Percentiles rank a stretch among this genome's conserved stretches.
These are phyloP conservation scores for Drosophila parthenogenetica DNA, from an alignment of 2,888 invertebrate genomes.

Conservation along the genomic window DNA sequence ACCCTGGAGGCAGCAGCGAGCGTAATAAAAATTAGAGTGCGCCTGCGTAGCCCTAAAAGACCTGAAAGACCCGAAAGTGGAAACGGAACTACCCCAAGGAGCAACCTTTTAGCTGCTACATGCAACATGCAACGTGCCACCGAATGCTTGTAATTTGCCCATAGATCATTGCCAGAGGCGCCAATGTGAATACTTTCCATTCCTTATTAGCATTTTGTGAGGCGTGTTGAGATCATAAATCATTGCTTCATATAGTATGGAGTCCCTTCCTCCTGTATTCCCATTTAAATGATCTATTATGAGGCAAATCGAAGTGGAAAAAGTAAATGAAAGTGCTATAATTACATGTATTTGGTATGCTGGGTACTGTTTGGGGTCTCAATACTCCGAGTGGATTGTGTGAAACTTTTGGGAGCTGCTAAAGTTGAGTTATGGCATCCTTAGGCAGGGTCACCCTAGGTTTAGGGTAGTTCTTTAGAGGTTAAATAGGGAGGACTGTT, in stretches of 20 bases:
- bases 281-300: slow-evolving; percentile 57
- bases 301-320: slow-evolving; percentile 25
- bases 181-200: neutral
- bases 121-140: slow-evolving; percentile 5
- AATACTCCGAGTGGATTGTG: slow-evolving; percentile 18
- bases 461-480: neutral
- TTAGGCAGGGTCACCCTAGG: slow-evolving; percentile 5
- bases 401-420: neutral
- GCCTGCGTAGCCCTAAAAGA: slow-evolving; percentile 48
- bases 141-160: slow-evolving; percentile 37
- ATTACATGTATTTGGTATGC: slow-evolving; percentile 14
- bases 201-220: neutral
- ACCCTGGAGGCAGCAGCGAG: slow-evolving; percentile 26
- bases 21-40: slow-evolving; percentile 78
- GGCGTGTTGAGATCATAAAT: slow-evolving; percentile 69
- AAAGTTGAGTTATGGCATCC: slow-evolving; percentile 20
- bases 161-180: slow-evolving; percentile 58
- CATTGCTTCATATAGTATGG: slow-evolving; percentile 52
- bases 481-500: too few species aligned
- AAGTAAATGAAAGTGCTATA: slow-evolving; percentile 34
- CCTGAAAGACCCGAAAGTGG: slow-evolving; percentile 29
- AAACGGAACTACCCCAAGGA: slow-evolving; percentile 58
- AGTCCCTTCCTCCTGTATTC: slow-evolving; percentile 4
- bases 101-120: slow-evolving; percentile 28
- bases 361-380: slow-evolving; percentile 13